These are phyloP conservation scores for Proteles cristata DNA, from an alignment of 2,113 vertebrate species.

Conservation along the genomic window DNA sequence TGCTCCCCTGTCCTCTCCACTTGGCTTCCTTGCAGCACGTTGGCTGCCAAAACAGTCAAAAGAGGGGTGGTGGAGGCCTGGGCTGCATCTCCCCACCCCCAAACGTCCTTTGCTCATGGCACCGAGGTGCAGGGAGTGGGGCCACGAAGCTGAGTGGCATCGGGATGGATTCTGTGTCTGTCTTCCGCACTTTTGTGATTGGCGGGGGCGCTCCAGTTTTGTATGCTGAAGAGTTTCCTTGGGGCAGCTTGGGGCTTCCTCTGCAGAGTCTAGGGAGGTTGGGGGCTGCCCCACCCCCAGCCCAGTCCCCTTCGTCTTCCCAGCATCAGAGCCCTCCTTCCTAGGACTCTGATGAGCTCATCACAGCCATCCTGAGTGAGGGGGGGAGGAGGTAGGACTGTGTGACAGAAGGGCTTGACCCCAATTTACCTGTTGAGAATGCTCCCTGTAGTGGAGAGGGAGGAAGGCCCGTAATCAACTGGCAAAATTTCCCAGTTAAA, in stretches of 20 bases:
- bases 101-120: background rate
- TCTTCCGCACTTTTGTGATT: background rate
- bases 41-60: background rate
- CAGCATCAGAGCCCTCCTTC: too few relatives aligned
- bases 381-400: background rate
- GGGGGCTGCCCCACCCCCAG: background rate
- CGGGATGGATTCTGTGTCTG: background rate
- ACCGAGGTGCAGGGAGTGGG: accelerated
- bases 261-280: background rate
- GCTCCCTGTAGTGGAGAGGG: background rate
- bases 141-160: accelerated
- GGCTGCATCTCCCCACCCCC: background rate
- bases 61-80: background rate
- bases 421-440: accelerated
- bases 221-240: background rate
- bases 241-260: background rate
- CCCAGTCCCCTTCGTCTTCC: too few relatives aligned
- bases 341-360: background rate
- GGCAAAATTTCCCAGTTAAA: slow-evolving; percentile 18
- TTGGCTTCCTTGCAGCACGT: background rate
- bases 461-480: background rate
- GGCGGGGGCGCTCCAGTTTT: background rate
- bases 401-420: background rate
- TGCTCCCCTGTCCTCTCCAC: background rate
- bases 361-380: too few relatives aligned